These are phyloP conservation scores for Nomada flava DNA, from an alignment of 2,888 invertebrate genomes.

Conservation along the genomic window DNA sequence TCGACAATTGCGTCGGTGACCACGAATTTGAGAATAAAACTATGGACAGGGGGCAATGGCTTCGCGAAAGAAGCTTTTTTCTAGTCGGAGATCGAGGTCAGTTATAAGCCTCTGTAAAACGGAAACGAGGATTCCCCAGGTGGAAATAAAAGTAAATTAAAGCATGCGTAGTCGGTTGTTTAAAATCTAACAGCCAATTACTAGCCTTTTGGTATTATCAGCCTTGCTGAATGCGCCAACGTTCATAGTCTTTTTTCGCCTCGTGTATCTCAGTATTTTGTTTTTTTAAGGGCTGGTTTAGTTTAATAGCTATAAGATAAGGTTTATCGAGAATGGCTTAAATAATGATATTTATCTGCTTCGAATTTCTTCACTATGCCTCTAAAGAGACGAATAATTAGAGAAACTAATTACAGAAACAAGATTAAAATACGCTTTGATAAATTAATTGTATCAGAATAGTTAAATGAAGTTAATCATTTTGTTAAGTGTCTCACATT, in stretches of 20 bases:
- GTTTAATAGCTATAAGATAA: no score
- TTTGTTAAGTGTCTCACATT: no score
- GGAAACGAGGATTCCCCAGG: conserved; percentile 74
- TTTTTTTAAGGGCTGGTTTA: no score
- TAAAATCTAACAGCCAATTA: conserved; percentile 80
- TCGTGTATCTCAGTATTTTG: no score
- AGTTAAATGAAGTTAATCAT: no score
- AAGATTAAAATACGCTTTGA: no score
- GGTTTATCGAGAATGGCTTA: no score
- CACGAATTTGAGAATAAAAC: conserved; percentile 64
- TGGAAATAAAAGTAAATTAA: conserved; percentile 80
- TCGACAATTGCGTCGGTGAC: conserved; percentile 30
- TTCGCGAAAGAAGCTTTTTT: conserved; percentile 48
- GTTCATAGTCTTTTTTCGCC: conserved; percentile 28
- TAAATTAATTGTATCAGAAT: no score
- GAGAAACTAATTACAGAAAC: no score
- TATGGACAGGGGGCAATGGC: conserved; percentile 26
- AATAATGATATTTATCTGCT: no score
- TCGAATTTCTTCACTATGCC: no score
- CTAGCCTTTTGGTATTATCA: conserved; percentile 58
- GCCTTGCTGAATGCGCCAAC: conserved; percentile 55
- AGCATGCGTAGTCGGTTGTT: conserved; percentile 72
- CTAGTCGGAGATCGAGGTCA: conserved; percentile 38
- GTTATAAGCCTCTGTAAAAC: conserved; percentile 68
- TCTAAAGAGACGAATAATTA: no score